Conservation (phyloP, 2,797 vertebrate species). For the Clamator glandarius region DNA sequence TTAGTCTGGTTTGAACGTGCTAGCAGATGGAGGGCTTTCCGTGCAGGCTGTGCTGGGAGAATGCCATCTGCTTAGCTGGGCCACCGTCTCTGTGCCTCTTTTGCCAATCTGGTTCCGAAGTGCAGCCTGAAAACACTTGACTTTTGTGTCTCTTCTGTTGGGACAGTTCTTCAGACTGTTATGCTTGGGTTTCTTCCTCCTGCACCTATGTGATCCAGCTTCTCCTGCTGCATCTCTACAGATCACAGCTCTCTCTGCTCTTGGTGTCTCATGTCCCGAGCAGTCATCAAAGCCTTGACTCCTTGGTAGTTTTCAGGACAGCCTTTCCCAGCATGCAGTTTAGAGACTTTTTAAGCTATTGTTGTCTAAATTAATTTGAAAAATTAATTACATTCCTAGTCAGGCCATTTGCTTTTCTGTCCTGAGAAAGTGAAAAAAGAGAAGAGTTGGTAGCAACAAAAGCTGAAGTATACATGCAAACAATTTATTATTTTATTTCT, state of each 20-base stretch:
- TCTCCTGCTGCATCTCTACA: neutral
- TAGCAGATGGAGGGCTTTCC: conserved; percentile 11
- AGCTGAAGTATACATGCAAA: neutral
- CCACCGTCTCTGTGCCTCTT: neutral
- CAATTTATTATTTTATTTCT: neutral
- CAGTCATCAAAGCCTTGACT: neutral
- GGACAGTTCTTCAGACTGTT: neutral
- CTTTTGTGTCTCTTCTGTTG: neutral
- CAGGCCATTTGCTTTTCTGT: neutral
- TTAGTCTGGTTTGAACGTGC: neutral
- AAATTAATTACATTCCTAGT: neutral
- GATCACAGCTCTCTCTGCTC: neutral
- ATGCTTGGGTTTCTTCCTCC: neutral
- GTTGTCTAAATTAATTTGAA: neutral
- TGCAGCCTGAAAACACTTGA: neutral
- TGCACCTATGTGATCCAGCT: neutral
- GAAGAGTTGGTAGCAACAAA: neutral
- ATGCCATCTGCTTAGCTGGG: conserved; percentile 41
- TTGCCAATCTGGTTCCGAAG: neutral
- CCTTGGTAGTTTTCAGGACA: neutral
- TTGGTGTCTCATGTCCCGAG: neutral
- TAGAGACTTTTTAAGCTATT: neutral
- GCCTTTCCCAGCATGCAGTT: neutral
- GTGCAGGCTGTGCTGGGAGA: neutral
- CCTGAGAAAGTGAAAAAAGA: neutral